phyloP scores from a whole-genome alignment of 2,113 vertebrate species.

The Brachyhypopomus gauderio region DNA sequence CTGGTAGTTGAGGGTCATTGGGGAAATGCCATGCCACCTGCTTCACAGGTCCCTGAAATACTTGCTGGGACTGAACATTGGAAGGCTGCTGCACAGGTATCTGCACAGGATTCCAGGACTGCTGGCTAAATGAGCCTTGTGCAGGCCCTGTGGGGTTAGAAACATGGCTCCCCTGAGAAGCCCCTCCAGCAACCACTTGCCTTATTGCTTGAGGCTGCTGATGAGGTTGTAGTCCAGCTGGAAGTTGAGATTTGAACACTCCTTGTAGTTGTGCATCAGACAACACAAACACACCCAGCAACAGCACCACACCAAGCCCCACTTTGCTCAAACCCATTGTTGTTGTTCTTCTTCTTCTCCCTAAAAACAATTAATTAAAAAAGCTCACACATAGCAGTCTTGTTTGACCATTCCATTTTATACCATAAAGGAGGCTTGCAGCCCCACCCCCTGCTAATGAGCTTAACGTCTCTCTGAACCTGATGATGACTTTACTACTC shows the following conservation, averaged over 20 bases:
- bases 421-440: too few species aligned
- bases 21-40: slow-evolving; percentile 44
- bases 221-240: background rate
- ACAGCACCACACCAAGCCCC: background rate
- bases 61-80: background rate
- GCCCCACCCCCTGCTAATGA: too few species aligned
- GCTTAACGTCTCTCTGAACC: too few species aligned
- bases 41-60: slow-evolving; percentile 37
- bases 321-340: too few species aligned
- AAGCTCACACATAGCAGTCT: too few species aligned
- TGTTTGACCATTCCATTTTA: too few species aligned
- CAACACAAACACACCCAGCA: background rate
- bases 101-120: background rate
- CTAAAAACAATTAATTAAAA: too few species aligned
- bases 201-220: background rate
- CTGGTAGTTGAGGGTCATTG: background rate
- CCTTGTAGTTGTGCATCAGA: background rate
- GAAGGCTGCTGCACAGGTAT: background rate
- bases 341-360: too few species aligned
- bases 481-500: too few species aligned
- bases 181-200: background rate
- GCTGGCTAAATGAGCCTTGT: background rate
- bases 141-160: too few species aligned
- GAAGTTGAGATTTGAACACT: background rate
- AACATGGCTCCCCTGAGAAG: background rate